Conservation (phyloP, 2,113 vertebrate genomes). For the Scalopus aquaticus region DNA sequence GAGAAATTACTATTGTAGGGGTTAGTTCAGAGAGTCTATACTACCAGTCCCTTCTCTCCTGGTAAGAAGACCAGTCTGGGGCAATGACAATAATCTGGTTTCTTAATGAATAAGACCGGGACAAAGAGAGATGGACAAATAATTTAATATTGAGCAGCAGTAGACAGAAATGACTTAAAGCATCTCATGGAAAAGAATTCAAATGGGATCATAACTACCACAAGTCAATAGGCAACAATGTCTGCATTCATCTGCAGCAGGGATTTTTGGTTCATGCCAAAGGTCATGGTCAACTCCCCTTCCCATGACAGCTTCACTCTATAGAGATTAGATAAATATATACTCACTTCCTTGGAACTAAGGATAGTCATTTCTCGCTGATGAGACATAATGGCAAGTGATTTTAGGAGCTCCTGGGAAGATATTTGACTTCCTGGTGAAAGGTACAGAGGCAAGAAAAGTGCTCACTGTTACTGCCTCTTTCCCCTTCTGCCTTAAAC, state of each 20-base stretch:
- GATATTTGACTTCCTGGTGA: not conserved
- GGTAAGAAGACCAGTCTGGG: not conserved
- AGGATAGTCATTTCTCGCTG: not conserved
- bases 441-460: not conserved
- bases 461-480: not conserved
- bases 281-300: not conserved
- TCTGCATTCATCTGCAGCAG: not conserved
- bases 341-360: not conserved
- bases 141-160: not conserved
- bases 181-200: not conserved
- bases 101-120: not conserved
- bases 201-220: not conserved
- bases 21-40: not conserved
- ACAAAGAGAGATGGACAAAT: not conserved
- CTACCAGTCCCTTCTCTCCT: not conserved
- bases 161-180: not conserved
- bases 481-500: not conserved
- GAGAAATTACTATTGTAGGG: not conserved
- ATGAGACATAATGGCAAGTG: not conserved
- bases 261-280: not conserved
- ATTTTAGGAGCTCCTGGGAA: not conserved
- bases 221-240: not conserved
- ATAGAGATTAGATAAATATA: not conserved
- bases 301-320: not conserved
- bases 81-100: not conserved